phyloP scores from a whole-genome alignment of 2,113 vertebrate species.

The Hydrochoerus hydrochaeris region DNA sequence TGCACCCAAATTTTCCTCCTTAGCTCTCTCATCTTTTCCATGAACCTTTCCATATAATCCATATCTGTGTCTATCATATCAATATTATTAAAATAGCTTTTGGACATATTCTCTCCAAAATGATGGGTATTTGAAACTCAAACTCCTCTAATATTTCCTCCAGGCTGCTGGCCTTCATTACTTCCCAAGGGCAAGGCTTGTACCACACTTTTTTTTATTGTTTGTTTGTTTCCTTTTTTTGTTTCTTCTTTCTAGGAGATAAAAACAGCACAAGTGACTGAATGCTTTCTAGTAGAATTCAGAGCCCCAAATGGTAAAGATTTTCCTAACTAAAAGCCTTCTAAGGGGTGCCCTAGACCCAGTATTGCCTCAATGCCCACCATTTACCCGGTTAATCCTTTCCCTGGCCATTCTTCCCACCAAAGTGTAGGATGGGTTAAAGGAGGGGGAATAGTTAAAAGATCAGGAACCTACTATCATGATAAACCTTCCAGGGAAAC shows the following conservation, averaged over 20 bases:
- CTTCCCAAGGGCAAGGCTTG: background rate
- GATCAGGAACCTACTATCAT: background rate
- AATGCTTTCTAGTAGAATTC: background rate
- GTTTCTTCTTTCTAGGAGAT: conserved; percentile 46
- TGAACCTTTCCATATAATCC: conserved; percentile 64
- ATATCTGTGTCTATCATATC: conserved; percentile 61
- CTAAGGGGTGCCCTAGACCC: background rate
- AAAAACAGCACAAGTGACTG: conserved; percentile 11
- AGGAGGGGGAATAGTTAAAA: background rate
- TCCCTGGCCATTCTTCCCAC: background rate
- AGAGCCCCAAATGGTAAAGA: background rate
- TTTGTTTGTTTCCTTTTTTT: too few species aligned
- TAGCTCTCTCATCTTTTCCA: conserved; percentile 62
- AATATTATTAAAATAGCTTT: conserved; percentile 58
- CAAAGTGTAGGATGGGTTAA: background rate
- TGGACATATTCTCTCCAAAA: conserved; percentile 34
- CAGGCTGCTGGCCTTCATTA: conserved; percentile 17
- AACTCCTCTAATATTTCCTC: background rate
- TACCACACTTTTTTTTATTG: conserved; percentile 23
- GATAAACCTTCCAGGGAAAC: background rate
- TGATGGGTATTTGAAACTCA: background rate
- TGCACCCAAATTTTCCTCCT: conserved; percentile 58
- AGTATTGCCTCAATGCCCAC: background rate
- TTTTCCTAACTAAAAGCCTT: background rate
- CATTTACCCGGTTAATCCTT: background rate